A percentile compares a stretch with the other conserved stretches of the same genome.
These are phyloP conservation scores for Bostrychus sinensis DNA, from an alignment of 2,113 vertebrate species.

Conservation along the genomic window DNA sequence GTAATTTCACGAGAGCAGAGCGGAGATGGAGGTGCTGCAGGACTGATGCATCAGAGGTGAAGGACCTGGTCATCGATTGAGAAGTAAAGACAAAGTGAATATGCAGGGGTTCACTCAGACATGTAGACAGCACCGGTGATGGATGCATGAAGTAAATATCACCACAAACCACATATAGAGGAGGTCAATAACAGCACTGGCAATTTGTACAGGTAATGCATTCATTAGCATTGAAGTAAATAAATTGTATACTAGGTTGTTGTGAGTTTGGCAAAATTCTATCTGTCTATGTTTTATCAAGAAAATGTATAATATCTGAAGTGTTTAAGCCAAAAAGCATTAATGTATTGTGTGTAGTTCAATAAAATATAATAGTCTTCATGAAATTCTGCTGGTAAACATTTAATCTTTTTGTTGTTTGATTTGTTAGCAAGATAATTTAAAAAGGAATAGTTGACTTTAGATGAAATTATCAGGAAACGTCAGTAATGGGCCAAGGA, in stretches of 20 bases:
- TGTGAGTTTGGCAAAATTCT: too few relatives aligned
- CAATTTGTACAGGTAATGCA: not conserved
- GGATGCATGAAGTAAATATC: slow-evolving; percentile 49
- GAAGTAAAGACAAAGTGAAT: slow-evolving; percentile 42
- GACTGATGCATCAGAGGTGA: slow-evolving; percentile 43
- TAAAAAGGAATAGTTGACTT: too few relatives aligned
- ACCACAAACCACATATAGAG: slow-evolving; percentile 45
- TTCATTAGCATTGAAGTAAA: not conserved
- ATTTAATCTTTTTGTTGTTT: too few relatives aligned
- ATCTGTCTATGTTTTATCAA: too few relatives aligned
- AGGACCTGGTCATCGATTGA: slow-evolving; percentile 39
- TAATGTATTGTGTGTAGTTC: too few relatives aligned
- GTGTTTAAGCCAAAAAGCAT: too few relatives aligned
- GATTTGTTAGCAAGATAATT: too few relatives aligned
- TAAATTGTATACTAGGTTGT: not conserved
- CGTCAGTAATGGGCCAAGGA: too few relatives aligned
- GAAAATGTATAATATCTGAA: too few relatives aligned
- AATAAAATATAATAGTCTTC: too few relatives aligned
- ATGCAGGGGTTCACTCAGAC: slow-evolving; percentile 32
- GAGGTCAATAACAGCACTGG: slow-evolving; percentile 7
- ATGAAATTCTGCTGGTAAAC: too few relatives aligned
- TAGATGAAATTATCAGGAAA: too few relatives aligned
- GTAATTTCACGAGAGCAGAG: slow-evolving; percentile 32
- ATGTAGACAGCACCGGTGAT: slow-evolving; percentile 40
- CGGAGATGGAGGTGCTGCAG: slow-evolving; percentile 31